phyloP scores from a whole-genome alignment of 2,888 invertebrate species.

The Lasioglossum lativentre region DNA sequence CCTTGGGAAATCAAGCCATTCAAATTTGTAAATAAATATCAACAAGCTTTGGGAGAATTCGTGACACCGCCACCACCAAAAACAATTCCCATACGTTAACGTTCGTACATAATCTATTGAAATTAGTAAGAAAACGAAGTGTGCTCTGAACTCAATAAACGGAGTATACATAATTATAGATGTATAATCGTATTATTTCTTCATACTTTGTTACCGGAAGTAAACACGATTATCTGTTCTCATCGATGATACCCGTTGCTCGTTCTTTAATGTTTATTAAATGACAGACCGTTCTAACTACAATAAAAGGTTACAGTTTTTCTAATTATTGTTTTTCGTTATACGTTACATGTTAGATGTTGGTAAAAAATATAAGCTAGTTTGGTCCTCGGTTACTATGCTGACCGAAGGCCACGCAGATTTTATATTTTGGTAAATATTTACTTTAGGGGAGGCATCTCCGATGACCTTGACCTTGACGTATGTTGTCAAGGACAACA shows the following conservation, averaged over 20 bases:
- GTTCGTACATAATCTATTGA: conserved; percentile 19
- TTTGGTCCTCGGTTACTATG: conserved; percentile 79
- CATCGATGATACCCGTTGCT: not conserved
- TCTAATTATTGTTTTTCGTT: conserved; percentile 59
- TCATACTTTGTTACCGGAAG: not conserved
- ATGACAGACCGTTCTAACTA: conserved; percentile 60
- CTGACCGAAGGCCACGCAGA: conserved; percentile 79
- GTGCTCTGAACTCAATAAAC: conserved; percentile 27
- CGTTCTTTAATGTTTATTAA: conserved; percentile 62
- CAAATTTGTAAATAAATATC: conserved; percentile 90
- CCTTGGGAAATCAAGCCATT: conserved; percentile 92
- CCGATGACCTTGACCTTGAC: too few relatives aligned
- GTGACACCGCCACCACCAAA: conserved; percentile 88
- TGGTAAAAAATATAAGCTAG: conserved; percentile 78
- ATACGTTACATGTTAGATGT: conserved; percentile 61
- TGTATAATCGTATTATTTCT: not conserved
- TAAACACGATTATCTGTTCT: not conserved
- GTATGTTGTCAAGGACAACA: too few relatives aligned
- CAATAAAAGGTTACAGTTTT: conserved; percentile 63
- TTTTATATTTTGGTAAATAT: too few relatives aligned
- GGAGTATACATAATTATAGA: conserved; percentile 19
- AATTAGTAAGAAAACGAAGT: conserved; percentile 15
- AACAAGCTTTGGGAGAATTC: conserved; percentile 91
- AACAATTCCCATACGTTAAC: conserved; percentile 75
- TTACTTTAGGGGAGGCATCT: too few relatives aligned